Conservation (phyloP, 2,888 invertebrate species). For the Amaurobius ferox region DNA sequence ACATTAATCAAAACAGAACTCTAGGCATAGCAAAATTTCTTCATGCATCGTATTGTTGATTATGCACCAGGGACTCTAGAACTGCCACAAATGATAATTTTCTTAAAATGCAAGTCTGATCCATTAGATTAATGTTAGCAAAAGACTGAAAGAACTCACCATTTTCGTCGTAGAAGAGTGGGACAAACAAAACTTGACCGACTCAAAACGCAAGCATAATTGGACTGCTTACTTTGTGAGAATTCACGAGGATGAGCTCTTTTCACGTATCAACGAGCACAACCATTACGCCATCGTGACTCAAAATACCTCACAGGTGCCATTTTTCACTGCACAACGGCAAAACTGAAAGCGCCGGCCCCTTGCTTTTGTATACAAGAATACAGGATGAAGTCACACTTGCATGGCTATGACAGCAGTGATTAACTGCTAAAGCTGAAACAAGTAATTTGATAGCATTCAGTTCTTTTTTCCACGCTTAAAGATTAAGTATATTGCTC, state of each 20-base stretch:
- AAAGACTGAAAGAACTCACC: neutral
- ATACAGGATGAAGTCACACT: conserved; percentile 17
- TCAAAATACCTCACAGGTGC: conserved; percentile 2
- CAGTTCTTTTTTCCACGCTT: neutral
- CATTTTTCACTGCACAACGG: conserved; percentile 14
- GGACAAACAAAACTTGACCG: too few species aligned
- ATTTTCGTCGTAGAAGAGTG: too few species aligned
- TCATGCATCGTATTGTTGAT: too few species aligned
- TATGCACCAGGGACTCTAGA: too few species aligned
- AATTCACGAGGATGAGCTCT: neutral
- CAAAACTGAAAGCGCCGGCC: neutral
- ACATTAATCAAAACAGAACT: too few species aligned
- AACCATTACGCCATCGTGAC: conserved; percentile 1
- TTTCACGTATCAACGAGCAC: neutral
- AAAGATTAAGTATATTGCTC: neutral
- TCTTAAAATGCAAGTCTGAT: too few species aligned
- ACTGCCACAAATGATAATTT: too few species aligned
- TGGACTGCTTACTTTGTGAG: neutral
- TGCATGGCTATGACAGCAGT: conserved; percentile 15
- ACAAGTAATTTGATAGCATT: conserved; percentile 26
- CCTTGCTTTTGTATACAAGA: neutral
- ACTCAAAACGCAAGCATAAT: too few species aligned
- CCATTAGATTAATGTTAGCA: too few species aligned
- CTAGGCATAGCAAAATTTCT: too few species aligned
- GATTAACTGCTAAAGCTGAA: conserved; percentile 22